phyloP scores from a whole-genome alignment of 2,113 vertebrate genomes.

The Etheostoma cragini region DNA sequence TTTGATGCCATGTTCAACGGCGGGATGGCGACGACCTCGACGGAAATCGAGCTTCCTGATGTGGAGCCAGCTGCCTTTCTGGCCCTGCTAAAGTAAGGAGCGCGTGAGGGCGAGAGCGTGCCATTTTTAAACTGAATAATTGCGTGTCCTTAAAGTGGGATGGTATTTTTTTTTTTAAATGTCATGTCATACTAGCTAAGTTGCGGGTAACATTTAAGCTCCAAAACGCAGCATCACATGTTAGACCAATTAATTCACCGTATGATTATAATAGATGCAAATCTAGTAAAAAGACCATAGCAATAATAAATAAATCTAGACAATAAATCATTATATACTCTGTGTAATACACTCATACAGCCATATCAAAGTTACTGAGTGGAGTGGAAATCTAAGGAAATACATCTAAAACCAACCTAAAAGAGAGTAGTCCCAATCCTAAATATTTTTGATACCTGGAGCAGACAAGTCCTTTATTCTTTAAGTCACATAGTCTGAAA shows the following conservation, averaged over 20 bases:
- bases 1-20: conserved; percentile 99
- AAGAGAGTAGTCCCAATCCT: too few species aligned
- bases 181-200: background rate
- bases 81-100: conserved; percentile 91
- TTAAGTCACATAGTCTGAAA: too few species aligned
- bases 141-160: background rate
- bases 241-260: background rate
- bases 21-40: conserved; percentile 97
- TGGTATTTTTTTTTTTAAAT: background rate
- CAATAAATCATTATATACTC: too few species aligned
- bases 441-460: too few species aligned
- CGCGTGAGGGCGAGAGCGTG: background rate
- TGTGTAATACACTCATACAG: too few species aligned
- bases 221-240: background rate
- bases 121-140: background rate
- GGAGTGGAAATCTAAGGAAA: too few species aligned
- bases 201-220: background rate
- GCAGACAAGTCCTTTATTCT: too few species aligned
- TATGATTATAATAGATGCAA: background rate
- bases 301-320: too few species aligned
- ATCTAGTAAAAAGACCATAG: too few species aligned
- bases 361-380: too few species aligned
- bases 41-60: conserved; percentile 96
- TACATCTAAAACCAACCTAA: too few species aligned
- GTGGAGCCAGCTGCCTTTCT: conserved; percentile 97